Conservation (phyloP, 2,888 invertebrate genomes). For the Papilio gigon region DNA sequence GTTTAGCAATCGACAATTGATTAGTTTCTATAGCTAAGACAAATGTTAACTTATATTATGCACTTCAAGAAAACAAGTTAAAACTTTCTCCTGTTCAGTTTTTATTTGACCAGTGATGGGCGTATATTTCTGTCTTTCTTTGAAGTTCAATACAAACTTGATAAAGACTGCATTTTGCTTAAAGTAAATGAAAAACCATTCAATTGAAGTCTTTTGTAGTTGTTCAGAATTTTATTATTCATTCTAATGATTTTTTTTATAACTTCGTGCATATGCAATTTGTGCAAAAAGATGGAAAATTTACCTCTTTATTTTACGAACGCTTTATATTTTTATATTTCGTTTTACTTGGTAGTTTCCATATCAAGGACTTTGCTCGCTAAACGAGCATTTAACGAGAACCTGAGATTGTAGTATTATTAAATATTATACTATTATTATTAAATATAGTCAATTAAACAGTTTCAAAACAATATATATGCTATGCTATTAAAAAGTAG, state of each 20-base stretch:
- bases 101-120: conserved; percentile 6
- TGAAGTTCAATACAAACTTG: conserved; percentile 14
- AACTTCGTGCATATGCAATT: neutral
- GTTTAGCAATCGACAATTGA: conserved; percentile 3
- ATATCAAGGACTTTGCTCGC: neutral
- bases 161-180: conserved; percentile 12
- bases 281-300: neutral
- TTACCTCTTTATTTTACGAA: neutral
- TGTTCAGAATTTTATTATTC: neutral
- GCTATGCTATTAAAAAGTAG: neutral
- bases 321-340: neutral
- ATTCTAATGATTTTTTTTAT: neutral
- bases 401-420: no score
- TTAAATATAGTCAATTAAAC: no score
- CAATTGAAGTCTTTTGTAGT: conserved; percentile 1
- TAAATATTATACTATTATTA: no score
- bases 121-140: conserved; percentile 5
- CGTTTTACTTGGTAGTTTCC: neutral
- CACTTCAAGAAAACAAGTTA: neutral
- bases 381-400: no score
- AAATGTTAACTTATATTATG: conserved; percentile 16
- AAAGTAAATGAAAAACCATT: conserved; percentile 12
- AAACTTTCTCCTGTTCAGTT: conserved; percentile 9
- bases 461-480: no score
- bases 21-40: neutral